Evolutionary conservation across 53 echinoderm and acorn worm genomes (phyloP).

Genomic region (Echinometra lucunter): DNA sequence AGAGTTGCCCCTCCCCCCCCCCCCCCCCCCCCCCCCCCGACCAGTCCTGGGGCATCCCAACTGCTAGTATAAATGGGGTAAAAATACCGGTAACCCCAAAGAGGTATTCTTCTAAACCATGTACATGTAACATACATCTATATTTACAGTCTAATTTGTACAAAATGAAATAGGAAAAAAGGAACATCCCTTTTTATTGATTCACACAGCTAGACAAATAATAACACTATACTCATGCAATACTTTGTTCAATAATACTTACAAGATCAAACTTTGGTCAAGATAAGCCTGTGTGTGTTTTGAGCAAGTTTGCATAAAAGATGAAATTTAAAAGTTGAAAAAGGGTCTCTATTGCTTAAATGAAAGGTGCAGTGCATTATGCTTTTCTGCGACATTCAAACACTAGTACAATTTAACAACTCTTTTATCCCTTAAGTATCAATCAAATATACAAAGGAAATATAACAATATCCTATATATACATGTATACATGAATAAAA

Average conservation of each 20-base stretch:
- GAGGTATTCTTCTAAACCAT: too few species aligned
- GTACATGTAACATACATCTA: too few species aligned
- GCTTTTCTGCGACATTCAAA: neutral
- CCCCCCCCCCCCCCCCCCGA: too few species aligned
- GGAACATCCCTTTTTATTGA: too few species aligned
- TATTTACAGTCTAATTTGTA: too few species aligned
- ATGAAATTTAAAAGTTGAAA: neutral
- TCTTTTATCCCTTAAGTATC: neutral
- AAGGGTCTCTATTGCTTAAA: neutral
- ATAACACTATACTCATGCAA: neutral
- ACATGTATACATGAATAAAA: neutral
- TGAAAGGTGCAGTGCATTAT: neutral
- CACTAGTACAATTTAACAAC: neutral
- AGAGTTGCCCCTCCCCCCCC: too few species aligned
- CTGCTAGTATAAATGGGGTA: too few species aligned
- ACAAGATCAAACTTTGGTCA: neutral
- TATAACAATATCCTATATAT: conserved; percentile 29
- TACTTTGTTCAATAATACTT: neutral
- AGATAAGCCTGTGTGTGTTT: neutral
- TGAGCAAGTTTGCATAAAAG: conserved; percentile 3
- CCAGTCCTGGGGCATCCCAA: too few species aligned
- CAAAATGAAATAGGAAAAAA: too few species aligned
- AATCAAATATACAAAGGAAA: conserved; percentile 23
- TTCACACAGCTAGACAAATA: neutral
- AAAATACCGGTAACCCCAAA: too few species aligned